Conservation (phyloP, 2,113 vertebrate species). For the Steatornis caripensis region DNA sequence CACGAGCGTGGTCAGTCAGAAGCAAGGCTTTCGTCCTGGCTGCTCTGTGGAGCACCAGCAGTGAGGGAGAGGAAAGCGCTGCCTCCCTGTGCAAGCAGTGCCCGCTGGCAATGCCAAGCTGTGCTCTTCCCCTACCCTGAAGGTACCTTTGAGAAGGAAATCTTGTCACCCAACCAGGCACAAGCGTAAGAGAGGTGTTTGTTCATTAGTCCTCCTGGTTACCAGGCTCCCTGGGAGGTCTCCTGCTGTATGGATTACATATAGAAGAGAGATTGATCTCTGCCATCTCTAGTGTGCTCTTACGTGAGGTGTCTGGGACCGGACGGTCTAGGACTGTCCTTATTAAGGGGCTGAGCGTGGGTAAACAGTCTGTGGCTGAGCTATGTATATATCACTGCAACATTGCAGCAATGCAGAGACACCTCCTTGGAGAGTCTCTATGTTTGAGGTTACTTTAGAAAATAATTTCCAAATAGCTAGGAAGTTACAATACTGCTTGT, state of each 20-base stretch:
- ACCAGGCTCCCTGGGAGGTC: not conserved
- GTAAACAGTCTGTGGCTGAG: not conserved
- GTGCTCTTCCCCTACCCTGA: not conserved
- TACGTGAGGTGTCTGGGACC: not conserved
- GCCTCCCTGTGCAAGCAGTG: not conserved
- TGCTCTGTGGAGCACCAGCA: accelerated
- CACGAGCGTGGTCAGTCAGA: accelerated
- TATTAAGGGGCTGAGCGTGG: not conserved
- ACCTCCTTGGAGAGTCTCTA: not conserved
- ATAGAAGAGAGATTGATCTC: not conserved
- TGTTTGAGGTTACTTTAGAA: not conserved
- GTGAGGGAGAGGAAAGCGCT: not conserved
- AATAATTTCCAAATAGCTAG: not conserved
- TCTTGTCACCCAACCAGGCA: not conserved
- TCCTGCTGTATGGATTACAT: not conserved
- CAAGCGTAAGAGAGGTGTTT: not conserved
- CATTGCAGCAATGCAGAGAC: not conserved
- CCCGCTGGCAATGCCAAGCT: not conserved
- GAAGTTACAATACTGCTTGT: not conserved
- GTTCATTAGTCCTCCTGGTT: not conserved
- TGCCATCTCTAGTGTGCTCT: not conserved
- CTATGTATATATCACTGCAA: not conserved
- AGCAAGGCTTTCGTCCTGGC: not conserved
- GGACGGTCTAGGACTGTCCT: not conserved
- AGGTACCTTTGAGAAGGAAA: not conserved